Percentiles rank a stretch among this genome's conserved stretches.
Conservation (phyloP, 2,113 vertebrate genomes). For the Esox niger region DNA sequence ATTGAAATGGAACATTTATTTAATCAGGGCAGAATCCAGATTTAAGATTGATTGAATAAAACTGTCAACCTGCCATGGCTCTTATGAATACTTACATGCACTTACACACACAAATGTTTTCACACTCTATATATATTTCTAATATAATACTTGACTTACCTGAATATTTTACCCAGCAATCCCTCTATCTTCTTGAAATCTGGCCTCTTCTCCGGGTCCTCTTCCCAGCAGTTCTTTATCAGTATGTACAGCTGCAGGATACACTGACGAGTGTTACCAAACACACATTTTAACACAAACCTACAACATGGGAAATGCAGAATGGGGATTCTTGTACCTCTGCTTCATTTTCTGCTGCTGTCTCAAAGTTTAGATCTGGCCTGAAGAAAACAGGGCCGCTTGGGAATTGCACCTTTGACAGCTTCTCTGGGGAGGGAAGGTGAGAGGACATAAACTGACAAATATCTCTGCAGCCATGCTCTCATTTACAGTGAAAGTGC, state of each 20-base stretch:
- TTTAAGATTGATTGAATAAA: no score
- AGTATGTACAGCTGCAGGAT: conserved; percentile 77
- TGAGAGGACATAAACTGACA: not conserved
- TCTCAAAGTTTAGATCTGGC: conserved; percentile 85
- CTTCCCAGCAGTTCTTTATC: conserved; percentile 95
- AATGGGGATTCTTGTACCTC: conserved; percentile 73
- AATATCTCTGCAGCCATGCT: not conserved
- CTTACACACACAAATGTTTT: not conserved
- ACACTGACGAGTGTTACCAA: not conserved
- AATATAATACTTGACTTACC: conserved; percentile 65
- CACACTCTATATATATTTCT: not conserved
- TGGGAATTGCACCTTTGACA: conserved; percentile 80
- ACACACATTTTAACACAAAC: not conserved
- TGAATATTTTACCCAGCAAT: conserved; percentile 89
- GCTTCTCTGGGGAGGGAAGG: conserved; percentile 77
- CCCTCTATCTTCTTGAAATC: conserved; percentile 95
- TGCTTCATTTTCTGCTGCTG: conserved; percentile 76
- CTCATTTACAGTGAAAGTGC: not conserved
- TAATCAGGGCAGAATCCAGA: no score
- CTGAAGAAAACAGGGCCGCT: conserved; percentile 69
- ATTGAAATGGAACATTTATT: no score
- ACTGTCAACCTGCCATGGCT: no score
- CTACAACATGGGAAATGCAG: not conserved
- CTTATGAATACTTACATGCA: not conserved
- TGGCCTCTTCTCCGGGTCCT: conserved; percentile 93